Evolutionary conservation across 2,797 vertebrate species (phyloP).

Genomic region (Sebastolobus altivelis): DNA sequence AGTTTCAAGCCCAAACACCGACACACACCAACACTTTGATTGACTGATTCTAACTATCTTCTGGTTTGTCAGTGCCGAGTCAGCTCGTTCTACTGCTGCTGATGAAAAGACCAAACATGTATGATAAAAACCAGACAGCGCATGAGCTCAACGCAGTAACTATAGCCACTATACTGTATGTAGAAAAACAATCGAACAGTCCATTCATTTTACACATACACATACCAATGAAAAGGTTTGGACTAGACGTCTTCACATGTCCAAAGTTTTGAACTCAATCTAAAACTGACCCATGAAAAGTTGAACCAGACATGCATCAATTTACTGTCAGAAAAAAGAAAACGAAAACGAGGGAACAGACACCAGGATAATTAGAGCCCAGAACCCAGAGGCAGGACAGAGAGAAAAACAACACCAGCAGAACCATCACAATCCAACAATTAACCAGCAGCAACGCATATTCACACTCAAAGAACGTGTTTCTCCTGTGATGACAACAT

Average conservation of each 20-base stretch:
- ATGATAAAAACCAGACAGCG: not conserved
- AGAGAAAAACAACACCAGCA: not conserved
- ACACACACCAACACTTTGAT: not conserved
- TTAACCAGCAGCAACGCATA: not conserved
- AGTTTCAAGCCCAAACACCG: not conserved
- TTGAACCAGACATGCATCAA: not conserved
- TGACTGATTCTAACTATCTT: not conserved
- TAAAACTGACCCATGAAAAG: not conserved
- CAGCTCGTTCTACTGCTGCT: not conserved
- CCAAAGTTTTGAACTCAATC: not conserved
- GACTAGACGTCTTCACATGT: no score
- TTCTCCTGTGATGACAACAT: not conserved
- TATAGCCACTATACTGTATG: not conserved
- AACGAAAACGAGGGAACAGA: no score
- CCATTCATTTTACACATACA: not conserved
- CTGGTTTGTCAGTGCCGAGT: not conserved
- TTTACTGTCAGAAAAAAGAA: not conserved
- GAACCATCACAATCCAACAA: not conserved
- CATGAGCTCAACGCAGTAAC: not conserved
- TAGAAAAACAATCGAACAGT: not conserved
- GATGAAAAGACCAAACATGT: not conserved
- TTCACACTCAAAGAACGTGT: not conserved
- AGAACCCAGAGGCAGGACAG: not conserved
- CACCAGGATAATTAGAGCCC: not conserved
- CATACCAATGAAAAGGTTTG: no score